Percentiles rank a stretch among this genome's conserved stretches.
Evolutionary conservation across 1,140 invertebrate genomes (phyloP).

Genomic region (Dinoponera quadriceps): DNA sequence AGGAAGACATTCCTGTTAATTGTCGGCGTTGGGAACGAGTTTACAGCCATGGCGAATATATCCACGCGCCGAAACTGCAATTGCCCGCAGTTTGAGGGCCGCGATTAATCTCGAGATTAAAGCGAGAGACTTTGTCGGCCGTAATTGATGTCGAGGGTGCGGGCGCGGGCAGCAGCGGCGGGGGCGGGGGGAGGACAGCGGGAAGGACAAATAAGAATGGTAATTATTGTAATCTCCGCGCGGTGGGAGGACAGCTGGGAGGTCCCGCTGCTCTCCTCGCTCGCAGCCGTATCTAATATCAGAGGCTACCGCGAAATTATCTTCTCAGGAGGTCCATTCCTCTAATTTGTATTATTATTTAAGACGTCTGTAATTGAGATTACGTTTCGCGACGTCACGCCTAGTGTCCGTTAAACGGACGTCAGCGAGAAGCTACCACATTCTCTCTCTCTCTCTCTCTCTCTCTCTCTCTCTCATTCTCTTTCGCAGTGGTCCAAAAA

Average conservation of each 20-base stretch:
- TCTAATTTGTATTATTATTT: constrained; percentile 79
- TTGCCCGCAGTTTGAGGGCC: constrained; percentile 65
- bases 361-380: constrained; percentile 71
- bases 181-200: constrained; percentile 38
- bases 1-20: constrained; percentile 56
- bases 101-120: constrained; percentile 78
- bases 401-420: constrained; percentile 65
- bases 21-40: constrained; percentile 38
- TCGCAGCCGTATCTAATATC: constrained; percentile 73
- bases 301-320: constrained; percentile 75
- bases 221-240: constrained; percentile 82
- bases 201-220: constrained; percentile 78
- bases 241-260: constrained; percentile 81
- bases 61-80: constrained; percentile 73
- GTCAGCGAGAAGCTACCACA: constrained; percentile 1
- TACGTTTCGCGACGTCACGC: constrained; percentile 70
- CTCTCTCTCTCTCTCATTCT: no score
- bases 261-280: constrained; percentile 74
- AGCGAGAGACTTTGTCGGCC: constrained; percentile 71
- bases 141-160: constrained; percentile 72
- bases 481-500: no score
- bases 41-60: constrained; percentile 32
- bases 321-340: constrained; percentile 79
- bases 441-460: no score
- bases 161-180: constrained; percentile 12